Percentiles rank a stretch among this genome's conserved stretches.
Conservation (phyloP, 2,797 vertebrate species). For the Tauraco hartlaubi region DNA sequence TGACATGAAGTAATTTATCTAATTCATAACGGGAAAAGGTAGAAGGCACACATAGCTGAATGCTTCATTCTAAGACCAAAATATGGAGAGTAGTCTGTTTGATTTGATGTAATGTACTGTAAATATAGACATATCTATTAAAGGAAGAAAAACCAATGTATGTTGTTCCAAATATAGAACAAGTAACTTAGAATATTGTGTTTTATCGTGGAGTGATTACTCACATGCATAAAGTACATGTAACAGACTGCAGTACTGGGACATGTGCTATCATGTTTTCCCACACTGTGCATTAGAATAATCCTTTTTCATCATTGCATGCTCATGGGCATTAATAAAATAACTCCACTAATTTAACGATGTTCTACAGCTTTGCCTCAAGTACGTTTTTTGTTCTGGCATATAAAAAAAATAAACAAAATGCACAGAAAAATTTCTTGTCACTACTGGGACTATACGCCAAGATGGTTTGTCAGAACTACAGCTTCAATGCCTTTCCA, state of each 20-base stretch:
- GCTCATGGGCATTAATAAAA: not conserved
- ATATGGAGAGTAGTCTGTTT: not conserved
- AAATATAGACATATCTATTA: not conserved
- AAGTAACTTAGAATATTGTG: not conserved
- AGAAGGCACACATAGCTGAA: not conserved
- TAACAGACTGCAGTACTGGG: not conserved
- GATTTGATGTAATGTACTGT: not conserved
- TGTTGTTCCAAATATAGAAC: not conserved
- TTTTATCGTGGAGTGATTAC: not conserved
- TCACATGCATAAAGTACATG: not conserved
- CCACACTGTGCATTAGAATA: not conserved
- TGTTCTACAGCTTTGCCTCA: not conserved
- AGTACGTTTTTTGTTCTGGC: not conserved
- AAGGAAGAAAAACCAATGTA: not conserved
- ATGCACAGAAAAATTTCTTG: not conserved
- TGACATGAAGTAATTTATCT: not conserved
- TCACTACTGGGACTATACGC: not conserved
- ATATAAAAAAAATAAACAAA: not conserved
- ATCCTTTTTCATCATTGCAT: not conserved
- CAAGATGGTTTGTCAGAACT: constrained; percentile 10
- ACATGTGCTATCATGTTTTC: rapidly evolving
- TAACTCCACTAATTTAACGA: not conserved
- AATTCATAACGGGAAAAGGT: not conserved
- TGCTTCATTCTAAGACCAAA: not conserved
- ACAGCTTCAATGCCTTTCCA: not conserved